Evolutionary conservation across 2,888 invertebrate species (phyloP), one percentile per base, ranked within the genome.

Genomic region (Dugesia japonica): DNA sequence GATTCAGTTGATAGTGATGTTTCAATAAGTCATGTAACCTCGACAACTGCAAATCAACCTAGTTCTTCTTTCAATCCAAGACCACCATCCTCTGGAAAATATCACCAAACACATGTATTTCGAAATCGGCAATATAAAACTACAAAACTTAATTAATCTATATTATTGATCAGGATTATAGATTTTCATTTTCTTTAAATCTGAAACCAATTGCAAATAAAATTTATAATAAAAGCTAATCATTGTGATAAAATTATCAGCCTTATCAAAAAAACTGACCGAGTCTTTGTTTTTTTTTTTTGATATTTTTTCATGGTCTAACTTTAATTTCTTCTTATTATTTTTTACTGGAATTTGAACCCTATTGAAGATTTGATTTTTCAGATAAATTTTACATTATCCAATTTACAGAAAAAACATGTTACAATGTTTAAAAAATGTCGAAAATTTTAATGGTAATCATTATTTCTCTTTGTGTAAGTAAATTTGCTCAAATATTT

Each of bases 1-100:
- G 56, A 56, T n/a, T 56, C 56, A 20, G 56, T 56, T 23, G 56
- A 56, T n/a, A 56, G 56, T n/a, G 56, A 56, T 23, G n/a, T 56
- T 7, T 56, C 56, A n/a, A n/a, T 56, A 7, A 56, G 56, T n/a
- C 56, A 56, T n/a, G 17, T 56, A 9, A 56, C 56, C 4, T 13
- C 56, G 4, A 13, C 56, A 23, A 56, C 56, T 9, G 17, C 56
- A n/a, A 56, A 56, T 23, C 56, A 56, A 56, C 9, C 56, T n/a
- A 56, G n/a, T 23, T 56, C 56, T 7, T 56, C 56, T 20, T 56
- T 56, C 23, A 56, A 56, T 23, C 56, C 56, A 1, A n/a, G n/a
- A 23, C 56, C 56, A n/a, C 56, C 56, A 1, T n/a, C 56, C 4
- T 56, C 23, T 4, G 56, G 56, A 7, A 56, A 56, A 56, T 56